phyloP scores from a whole-genome alignment of 1,140 invertebrate species.

The Bombus pascuorum region DNA sequence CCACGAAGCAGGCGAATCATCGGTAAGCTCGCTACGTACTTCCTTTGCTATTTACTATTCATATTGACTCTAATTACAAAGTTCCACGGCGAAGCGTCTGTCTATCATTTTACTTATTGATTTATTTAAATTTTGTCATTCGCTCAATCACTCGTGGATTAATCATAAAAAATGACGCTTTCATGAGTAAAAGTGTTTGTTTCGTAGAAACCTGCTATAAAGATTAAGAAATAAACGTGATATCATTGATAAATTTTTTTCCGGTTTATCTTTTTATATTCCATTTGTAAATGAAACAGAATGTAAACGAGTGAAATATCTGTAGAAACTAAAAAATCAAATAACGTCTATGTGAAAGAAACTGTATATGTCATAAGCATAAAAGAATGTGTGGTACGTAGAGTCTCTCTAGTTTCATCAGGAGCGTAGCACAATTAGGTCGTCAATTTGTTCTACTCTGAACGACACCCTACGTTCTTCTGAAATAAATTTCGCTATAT shows the following conservation, averaged over 20 bases:
- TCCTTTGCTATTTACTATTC: background rate
- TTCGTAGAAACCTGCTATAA: background rate
- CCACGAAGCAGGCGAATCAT: background rate
- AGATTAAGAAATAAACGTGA: background rate
- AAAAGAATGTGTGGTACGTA: conserved; percentile 8
- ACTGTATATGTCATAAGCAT: background rate
- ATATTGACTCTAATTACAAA: background rate
- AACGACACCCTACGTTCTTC: conserved; percentile 66
- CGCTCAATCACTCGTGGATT: too few species aligned
- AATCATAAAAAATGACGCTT: too few species aligned
- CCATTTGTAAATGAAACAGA: background rate
- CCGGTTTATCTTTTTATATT: background rate
- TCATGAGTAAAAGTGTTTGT: too few species aligned
- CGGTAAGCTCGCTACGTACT: background rate
- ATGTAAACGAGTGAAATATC: background rate
- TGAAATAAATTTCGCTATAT: background rate
- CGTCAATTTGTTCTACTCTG: conserved; percentile 56
- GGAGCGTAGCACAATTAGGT: conserved; percentile 66
- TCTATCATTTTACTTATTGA: background rate
- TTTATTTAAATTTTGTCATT: background rate
- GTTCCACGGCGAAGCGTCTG: background rate
- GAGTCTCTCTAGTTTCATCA: conserved; percentile 61
- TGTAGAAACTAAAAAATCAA: background rate
- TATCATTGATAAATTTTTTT: too few species aligned
- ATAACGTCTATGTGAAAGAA: background rate